phyloP scores from a whole-genome alignment of 2,113 vertebrate species.

The Sinocyclocheilus rhinocerous region DNA sequence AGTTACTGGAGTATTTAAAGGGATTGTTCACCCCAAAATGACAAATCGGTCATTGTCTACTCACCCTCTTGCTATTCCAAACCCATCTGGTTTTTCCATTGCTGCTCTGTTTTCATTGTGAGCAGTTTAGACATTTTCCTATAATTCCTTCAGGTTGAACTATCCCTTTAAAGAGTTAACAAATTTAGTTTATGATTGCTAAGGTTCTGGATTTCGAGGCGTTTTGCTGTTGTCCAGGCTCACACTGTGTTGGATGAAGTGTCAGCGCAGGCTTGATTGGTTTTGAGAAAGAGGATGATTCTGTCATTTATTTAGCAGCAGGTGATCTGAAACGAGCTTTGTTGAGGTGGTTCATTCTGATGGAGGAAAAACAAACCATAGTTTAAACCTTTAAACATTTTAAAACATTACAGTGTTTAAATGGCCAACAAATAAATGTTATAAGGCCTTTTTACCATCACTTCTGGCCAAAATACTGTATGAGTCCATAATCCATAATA shows the following conservation, averaged over 20 bases:
- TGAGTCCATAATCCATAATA: neutral
- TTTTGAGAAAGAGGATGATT: slow-evolving; percentile 10
- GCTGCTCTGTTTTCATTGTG: no score
- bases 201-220: slow-evolving; percentile 3
- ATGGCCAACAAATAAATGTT: neutral
- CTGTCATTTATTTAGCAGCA: slow-evolving; percentile 33
- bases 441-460: no score
- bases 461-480: no score
- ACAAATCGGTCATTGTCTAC: neutral
- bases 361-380: neutral
- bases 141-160: neutral
- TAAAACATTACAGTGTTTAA: neutral
- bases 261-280: slow-evolving; percentile 18
- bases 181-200: neutral
- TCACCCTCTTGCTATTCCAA: neutral
- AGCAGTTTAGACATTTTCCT: neutral
- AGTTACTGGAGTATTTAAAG: neutral
- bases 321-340: slow-evolving; percentile 9
- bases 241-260: slow-evolving; percentile 24
- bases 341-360: neutral
- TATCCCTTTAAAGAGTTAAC: neutral
- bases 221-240: neutral
- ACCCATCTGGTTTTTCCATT: neutral
- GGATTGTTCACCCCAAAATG: neutral
- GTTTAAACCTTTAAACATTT: neutral